Base-by-base conservation (phyloP, 1,140 invertebrate species). In the Listronotus bonariensis region DNA sequence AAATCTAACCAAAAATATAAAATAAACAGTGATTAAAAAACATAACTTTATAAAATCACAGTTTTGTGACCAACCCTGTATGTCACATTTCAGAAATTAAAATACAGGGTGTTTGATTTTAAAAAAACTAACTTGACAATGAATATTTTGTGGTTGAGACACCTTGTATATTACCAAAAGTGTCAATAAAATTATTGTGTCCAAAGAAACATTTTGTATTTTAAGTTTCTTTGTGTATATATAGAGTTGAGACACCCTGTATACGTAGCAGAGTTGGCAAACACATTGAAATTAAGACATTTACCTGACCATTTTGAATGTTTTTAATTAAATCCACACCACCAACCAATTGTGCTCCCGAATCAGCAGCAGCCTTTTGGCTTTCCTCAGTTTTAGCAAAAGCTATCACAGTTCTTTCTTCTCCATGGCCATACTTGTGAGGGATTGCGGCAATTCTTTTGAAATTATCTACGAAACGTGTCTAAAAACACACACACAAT, bases 271-370 rank as follows among this genome's bases (percentile, higher is more conserved):
- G 20, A 17, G 0, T 20, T 42, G 6, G 9, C 15, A 57, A 20
- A 12, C 9, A 26, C 20, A 26, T 26, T 26, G 20, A 3, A 5
- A 1, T 26, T 3, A 26, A 26, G 1, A 26, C 1, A 26, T 26
- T 26, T 48, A 67, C 49, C 68, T 85, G 80, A 34, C 91, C 92
- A 71, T 80, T 85, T 79, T 89, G 87, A 71, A 92, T 88, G 57
- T 85, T 82, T 79, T 89, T 91, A 36, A 93, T 86, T 32, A 92
- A 69, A 45, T 91, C 88, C 18, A 80, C 72, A 26, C 88, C 88
- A 60, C 90, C 91, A 26, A 82, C 86, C 5, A 84, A 72, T 3
- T 82, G 79, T 3, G 90, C 91, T n/a, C 91, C 91, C 11, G 88
- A 87, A 34, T 84, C 79, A 20, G 78, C 77, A 0, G 87, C 88